Conservation (phyloP, 2,797 vertebrate genomes). For the Paguma larvata region DNA sequence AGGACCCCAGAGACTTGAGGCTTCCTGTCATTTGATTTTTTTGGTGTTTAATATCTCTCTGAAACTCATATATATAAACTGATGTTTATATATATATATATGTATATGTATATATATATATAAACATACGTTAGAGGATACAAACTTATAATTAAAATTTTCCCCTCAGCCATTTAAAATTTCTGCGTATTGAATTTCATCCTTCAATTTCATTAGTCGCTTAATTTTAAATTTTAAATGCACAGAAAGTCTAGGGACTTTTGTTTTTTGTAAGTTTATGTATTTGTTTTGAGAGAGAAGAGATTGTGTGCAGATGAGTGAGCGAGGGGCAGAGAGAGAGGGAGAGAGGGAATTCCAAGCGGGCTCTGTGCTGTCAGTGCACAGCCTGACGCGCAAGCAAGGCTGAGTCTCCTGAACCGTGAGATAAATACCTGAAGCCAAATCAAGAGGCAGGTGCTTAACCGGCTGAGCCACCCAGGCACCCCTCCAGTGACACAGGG, state of each 20-base stretch:
- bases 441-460: too few species aligned
- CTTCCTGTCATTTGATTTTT: conserved; percentile 43
- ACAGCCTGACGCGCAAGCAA: too few species aligned
- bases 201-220: conserved; percentile 62
- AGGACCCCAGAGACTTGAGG: conserved; percentile 48
- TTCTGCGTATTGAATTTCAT: conserved; percentile 47
- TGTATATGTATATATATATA: too few species aligned
- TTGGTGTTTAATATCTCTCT: not conserved
- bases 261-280: not conserved
- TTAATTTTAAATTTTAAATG: conserved; percentile 71
- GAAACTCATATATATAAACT: not conserved
- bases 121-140: not conserved
- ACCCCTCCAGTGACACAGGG: not conserved
- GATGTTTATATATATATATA: too few species aligned
- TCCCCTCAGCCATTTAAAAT: conserved; percentile 51
- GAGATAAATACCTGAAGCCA: too few species aligned
- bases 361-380: too few species aligned
- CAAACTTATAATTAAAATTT: not conserved
- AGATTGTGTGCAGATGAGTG: not conserved
- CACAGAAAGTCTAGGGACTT: conserved; percentile 30
- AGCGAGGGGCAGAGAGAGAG: too few species aligned
- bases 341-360: too few species aligned
- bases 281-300: too few species aligned
- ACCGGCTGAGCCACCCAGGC: too few species aligned
- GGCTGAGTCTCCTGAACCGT: too few species aligned